These are phyloP conservation scores for Chunga burmeisteri DNA, from an alignment of 2,113 vertebrate genomes.

Conservation along the genomic window DNA sequence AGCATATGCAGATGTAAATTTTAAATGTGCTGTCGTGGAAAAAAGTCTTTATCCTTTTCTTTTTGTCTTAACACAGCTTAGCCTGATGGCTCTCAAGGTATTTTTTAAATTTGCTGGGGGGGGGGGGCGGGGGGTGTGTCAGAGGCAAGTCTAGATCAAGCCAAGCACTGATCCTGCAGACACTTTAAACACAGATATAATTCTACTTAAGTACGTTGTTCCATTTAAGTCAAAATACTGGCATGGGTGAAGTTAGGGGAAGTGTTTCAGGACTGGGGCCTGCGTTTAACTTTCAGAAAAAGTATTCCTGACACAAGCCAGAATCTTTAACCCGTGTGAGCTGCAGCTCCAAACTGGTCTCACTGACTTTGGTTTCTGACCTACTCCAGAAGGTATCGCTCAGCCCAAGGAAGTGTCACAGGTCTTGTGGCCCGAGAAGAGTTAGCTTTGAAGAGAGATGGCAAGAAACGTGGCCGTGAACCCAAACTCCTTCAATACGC, in stretches of 20 bases:
- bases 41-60: not conserved
- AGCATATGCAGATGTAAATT: not conserved
- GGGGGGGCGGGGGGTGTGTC: rapidly evolving
- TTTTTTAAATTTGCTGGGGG: not conserved
- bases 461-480: rapidly evolving
- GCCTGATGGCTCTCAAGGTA: not conserved
- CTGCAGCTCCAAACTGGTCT: not conserved
- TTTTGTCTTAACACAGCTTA: not conserved
- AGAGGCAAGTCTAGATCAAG: not conserved
- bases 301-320: constrained; percentile 24
- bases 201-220: constrained; percentile 26
- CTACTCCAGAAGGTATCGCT: not conserved
- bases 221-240: constrained; percentile 48
- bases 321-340: constrained; percentile 19
- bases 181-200: constrained; percentile 22
- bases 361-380: not conserved
- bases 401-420: not conserved
- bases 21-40: not conserved
- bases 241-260: not conserved
- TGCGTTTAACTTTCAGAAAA: constrained; percentile 35
- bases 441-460: not conserved
- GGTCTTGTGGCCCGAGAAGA: not conserved
- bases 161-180: not conserved
- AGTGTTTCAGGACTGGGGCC: not conserved
- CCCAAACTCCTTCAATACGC: rapidly evolving